These are phyloP conservation scores for Micromussa lordhowensis DNA, from an alignment of 92 coral and sea anemone species.

Conservation along the genomic window DNA sequence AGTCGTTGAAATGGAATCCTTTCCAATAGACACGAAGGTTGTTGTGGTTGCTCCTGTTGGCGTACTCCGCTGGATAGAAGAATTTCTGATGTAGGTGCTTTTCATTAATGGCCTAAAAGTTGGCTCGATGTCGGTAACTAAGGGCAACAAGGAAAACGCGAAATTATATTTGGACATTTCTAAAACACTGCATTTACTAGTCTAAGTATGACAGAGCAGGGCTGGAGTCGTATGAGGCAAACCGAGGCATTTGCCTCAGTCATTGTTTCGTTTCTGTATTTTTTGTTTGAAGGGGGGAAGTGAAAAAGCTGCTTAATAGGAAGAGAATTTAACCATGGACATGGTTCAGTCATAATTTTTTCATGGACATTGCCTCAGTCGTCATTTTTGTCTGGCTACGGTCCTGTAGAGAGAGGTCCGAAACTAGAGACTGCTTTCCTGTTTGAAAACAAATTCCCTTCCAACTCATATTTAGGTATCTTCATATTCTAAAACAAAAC, in stretches of 20 bases:
- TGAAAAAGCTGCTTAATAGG: too few relatives aligned
- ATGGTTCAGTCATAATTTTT: too few relatives aligned
- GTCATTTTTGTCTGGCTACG: too few relatives aligned
- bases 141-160: background rate
- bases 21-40: background rate
- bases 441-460: background rate
- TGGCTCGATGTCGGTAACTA: conserved; percentile 41
- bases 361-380: too few relatives aligned
- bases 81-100: background rate
- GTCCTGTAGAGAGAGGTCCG: too few relatives aligned
- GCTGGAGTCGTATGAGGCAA: too few relatives aligned
- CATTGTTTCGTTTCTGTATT: too few relatives aligned
- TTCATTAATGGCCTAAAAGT: background rate
- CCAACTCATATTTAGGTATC: background rate
- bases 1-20: background rate
- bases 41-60: background rate
- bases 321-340: too few relatives aligned
- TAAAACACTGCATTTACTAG: background rate
- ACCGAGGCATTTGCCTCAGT: too few relatives aligned
- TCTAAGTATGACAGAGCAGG: background rate
- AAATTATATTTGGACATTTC: background rate
- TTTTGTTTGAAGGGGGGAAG: too few relatives aligned
- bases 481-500: too few relatives aligned
- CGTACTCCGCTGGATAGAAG: background rate
- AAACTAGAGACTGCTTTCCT: background rate